Base-by-base conservation (phyloP, 2,888 invertebrate genomes). In the Ditylenchus weischeri region DNA sequence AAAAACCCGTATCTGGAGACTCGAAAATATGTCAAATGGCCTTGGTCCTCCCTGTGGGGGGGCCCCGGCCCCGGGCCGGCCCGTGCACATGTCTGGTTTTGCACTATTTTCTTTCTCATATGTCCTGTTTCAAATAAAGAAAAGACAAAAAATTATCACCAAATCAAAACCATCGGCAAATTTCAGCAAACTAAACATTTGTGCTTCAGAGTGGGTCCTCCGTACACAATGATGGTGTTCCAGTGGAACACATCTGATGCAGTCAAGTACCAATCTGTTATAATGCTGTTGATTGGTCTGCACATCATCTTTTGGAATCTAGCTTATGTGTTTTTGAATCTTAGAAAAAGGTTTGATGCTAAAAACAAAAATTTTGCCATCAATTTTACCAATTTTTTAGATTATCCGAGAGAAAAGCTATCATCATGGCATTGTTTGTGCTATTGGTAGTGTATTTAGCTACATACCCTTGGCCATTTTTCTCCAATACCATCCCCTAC, bases 401-500 rank as follows among this genome's bases (percentile, higher is more conserved):
- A 18, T 36, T 70, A 35, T 65, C 72, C 23, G 72, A 72, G 65
- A 67, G 73, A n/a, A 48, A 50, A 36, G 72, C 72, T 23, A 64
- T 71, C 15, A 36, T 65, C 19, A 50, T 66, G 35, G 57, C 74
- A 3, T 66, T 76, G 38, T 50, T 64, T 19, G 47, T 74, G 6
- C 66, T 76, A 43, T 65, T 76, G 13, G 21, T 66, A 50, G 70
- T 71, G 57, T 78, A 75, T 64, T 58, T 78, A 35, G 59, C 72
- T 21, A 79, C 77, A 36, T 77, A 74, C 57, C 76, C 76, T 15
- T 78, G 74, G 70, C 73, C 71, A 7, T 72, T 75, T 8, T 66
- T 73, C 43, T 63, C 70, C 36, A 69, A 68, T 8, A 72, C 67
- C 49, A 75, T 78, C 23, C 64, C 71, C 10, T 73, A 73, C 47